Evolutionary conservation across 2,113 vertebrate species (phyloP).

Genomic region (Bos indicus): DNA sequence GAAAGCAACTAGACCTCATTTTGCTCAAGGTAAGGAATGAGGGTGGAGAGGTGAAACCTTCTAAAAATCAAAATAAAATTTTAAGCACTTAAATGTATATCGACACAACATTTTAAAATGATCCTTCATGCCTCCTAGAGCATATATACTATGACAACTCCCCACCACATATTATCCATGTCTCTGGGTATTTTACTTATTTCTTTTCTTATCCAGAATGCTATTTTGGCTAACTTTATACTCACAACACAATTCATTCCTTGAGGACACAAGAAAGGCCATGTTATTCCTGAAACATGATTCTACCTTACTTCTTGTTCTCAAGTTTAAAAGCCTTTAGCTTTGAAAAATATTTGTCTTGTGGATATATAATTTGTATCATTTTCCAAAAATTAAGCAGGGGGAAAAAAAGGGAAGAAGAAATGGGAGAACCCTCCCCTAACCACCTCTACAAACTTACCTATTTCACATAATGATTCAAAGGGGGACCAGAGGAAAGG

Average conservation of each 20-base stretch:
- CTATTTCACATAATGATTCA: conserved; percentile 98
- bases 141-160: neutral
- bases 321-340: neutral
- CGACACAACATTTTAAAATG: neutral
- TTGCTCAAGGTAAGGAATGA: neutral
- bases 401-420: neutral
- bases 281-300: neutral
- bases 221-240: neutral
- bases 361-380: neutral
- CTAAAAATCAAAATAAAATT: neutral
- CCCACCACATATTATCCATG: neutral
- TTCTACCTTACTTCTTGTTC: neutral
- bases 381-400: conserved; percentile 7
- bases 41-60: neutral
- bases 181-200: neutral
- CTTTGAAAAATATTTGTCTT: conserved; percentile 43
- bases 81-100: neutral
- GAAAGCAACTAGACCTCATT: conserved; percentile 17
- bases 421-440: neutral
- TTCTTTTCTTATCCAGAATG: conserved; percentile 16
- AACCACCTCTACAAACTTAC: conserved; percentile 79
- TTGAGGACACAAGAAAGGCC: neutral
- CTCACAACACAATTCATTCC: neutral
- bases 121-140: neutral
- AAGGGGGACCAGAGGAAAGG: conserved; percentile 99